Evolutionary conservation across 1,140 invertebrate genomes (phyloP).

Genomic region (Drosophila aff.): DNA sequence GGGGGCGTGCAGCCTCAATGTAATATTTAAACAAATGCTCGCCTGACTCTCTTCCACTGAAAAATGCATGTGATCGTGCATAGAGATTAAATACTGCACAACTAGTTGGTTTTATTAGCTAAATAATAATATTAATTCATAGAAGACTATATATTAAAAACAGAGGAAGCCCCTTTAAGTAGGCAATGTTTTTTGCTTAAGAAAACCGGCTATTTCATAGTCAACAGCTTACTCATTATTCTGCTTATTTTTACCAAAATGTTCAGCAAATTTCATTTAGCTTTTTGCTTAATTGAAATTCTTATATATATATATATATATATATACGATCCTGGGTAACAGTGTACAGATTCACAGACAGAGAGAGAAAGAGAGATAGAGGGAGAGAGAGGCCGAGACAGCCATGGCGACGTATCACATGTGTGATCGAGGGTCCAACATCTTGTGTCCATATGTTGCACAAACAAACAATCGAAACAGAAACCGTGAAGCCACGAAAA

Average conservation of each 20-base stretch:
- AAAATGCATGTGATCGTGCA: constrained; percentile 49
- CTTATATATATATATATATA: neutral
- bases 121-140: neutral
- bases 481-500: constrained; percentile 37
- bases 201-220: neutral
- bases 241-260: neutral
- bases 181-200: neutral
- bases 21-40: constrained; percentile 56
- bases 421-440: constrained; percentile 67
- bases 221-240: neutral
- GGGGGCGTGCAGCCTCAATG: constrained; percentile 19
- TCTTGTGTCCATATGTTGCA: constrained; percentile 77
- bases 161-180: neutral
- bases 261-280: neutral
- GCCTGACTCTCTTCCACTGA: constrained; percentile 48
- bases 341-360: constrained; percentile 15
- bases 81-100: neutral
- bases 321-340: neutral
- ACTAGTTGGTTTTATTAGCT: neutral
- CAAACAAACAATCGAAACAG: constrained; percentile 74
- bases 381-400: constrained; percentile 5
- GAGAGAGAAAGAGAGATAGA: neutral
- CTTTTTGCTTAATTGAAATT: neutral
- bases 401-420: constrained; percentile 49
- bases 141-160: neutral